Conservation (phyloP, 2,113 vertebrate species). For the Galeopterus variegatus region DNA sequence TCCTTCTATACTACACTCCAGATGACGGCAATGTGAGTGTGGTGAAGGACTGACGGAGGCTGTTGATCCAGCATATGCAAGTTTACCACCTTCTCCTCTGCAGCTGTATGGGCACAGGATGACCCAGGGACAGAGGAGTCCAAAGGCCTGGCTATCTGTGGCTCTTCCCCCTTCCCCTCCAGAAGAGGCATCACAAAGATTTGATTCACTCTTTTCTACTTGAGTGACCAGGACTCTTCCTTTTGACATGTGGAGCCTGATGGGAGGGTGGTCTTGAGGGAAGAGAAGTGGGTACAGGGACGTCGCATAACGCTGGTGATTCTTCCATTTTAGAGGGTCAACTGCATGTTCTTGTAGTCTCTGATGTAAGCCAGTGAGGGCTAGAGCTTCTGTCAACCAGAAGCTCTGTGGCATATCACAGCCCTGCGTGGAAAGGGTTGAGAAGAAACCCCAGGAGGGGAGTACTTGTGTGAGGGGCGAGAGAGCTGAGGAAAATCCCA, state of each 20-base stretch:
- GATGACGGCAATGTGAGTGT: not conserved
- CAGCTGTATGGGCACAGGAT: fast-evolving
- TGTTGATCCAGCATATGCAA: not conserved
- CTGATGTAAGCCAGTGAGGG: not conserved
- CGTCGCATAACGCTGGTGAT: slow-evolving; percentile 57
- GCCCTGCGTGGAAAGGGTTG: not conserved
- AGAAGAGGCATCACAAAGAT: not conserved
- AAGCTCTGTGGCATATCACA: too few relatives aligned
- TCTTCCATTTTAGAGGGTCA: slow-evolving; percentile 78
- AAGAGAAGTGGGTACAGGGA: not conserved
- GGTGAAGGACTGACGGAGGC: too few relatives aligned
- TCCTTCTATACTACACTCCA: not conserved
- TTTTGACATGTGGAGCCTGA: slow-evolving; percentile 82
- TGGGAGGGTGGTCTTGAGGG: slow-evolving; percentile 47
- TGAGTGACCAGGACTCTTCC: slow-evolving; percentile 69
- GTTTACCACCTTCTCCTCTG: fast-evolving
- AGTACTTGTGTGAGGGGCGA: too few relatives aligned
- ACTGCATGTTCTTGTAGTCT: not conserved
- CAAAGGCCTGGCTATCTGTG: not conserved
- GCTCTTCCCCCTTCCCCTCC: not conserved
- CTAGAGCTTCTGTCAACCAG: fast-evolving
- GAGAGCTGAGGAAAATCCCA: not conserved
- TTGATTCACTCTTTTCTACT: slow-evolving; percentile 65
- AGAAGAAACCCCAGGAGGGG: not conserved
- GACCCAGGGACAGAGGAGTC: not conserved